Base-by-base conservation (phyloP, 2,888 invertebrate genomes). In the Drosophila greeni region DNA sequence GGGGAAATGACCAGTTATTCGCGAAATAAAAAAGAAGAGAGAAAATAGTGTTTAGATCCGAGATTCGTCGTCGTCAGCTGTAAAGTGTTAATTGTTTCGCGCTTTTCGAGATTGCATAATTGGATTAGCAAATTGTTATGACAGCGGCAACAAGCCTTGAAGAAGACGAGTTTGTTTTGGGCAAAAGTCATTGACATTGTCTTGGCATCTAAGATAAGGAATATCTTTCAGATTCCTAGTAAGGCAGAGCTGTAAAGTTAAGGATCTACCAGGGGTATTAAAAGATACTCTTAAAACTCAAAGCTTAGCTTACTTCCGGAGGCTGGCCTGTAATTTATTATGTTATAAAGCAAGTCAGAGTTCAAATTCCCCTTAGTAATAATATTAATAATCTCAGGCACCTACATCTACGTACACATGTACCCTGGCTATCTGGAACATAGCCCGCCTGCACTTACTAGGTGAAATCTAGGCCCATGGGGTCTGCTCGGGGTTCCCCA, bases 71-170 rank as follows among this genome's bases (percentile, higher is more conserved):
- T 53, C 16, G 58, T 33, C 37, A 43, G 59, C 51, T 29, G 29
- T 68, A 61, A 68, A 54, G 68, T 68, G 69, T 68, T 68, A 68
- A 68, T 61, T 55, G 55, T 36, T 67, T 54, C 23, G 43, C 67
- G 49, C 53, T 26, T 33, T 40, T 39, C 39, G 11, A 43, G 36
- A 45, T 67, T 67, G 43, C 68, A 66, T 67, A 67, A 67, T 37
- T 42, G 62, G 24, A 43, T 66, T 65, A 45, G 49, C 33, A 39
- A 39, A 65, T 52, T 47, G 47, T 53, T 67, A 67, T 34, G 37
- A 47, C 39, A 48, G 52, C 26, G 24, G 16, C 18, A 34, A 47
- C 31, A 31, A 24, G 53, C 43, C 14, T 12, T 24, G 16, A 20
- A 16, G 16, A 34, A 33, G 24, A 24, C 18, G 9, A n/a, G 56